Evolutionary conservation across 2,113 vertebrate species (phyloP).

Genomic region (Ascaphus truei): DNA sequence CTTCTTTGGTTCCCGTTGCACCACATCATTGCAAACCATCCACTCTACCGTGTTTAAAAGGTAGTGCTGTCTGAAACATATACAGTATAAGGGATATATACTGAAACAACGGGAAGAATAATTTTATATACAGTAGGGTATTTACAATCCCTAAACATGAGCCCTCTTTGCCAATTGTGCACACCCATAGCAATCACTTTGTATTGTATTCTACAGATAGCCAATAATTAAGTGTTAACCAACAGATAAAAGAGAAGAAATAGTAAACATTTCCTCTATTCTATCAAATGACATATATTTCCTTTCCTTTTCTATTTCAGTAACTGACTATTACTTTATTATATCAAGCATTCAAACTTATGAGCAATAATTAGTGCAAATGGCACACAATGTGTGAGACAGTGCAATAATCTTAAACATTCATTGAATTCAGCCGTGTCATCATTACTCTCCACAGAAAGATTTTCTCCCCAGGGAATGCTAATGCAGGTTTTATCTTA

Average conservation of each 20-base stretch:
- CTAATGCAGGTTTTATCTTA: constrained; percentile 48
- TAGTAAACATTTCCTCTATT: constrained; percentile 30
- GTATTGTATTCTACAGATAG: constrained; percentile 2
- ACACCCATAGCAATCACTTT: not conserved
- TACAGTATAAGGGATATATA: no score
- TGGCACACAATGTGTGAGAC: constrained; percentile 19
- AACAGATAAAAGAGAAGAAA: constrained; percentile 14
- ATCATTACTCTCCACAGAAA: constrained; percentile 25
- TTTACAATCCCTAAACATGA: no score
- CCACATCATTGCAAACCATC: no score
- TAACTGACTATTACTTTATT: constrained; percentile 46
- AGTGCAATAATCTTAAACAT: constrained; percentile 14
- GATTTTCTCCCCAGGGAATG: constrained; percentile 29
- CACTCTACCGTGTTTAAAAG: no score
- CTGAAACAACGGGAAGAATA: no score
- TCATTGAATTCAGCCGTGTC: constrained; percentile 21
- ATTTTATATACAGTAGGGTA: no score
- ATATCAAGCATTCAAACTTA: constrained; percentile 14
- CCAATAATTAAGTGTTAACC: constrained; percentile 37
- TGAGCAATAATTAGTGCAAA: constrained; percentile 36
- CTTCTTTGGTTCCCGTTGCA: no score
- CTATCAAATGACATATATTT: constrained; percentile 17
- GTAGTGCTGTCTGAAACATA: no score
- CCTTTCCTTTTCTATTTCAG: no score
- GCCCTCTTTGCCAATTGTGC: not conserved